Evolutionary conservation across 2,888 invertebrate species (phyloP).

Genomic region (Chironomus riparius): DNA sequence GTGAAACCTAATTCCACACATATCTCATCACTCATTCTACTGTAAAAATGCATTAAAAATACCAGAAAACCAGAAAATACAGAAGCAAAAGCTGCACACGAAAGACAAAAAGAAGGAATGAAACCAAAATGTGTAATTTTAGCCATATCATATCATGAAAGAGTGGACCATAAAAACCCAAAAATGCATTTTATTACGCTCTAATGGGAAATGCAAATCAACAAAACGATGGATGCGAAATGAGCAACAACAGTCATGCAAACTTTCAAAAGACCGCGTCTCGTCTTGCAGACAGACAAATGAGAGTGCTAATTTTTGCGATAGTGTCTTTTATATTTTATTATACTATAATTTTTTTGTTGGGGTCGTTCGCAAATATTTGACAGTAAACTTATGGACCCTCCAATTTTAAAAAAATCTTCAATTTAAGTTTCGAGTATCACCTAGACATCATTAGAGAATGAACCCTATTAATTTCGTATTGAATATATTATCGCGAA

Average conservation of each 20-base stretch:
- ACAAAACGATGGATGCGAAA: neutral
- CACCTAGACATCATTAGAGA: neutral
- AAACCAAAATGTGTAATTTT: neutral
- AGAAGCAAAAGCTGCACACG: slow-evolving; percentile 7
- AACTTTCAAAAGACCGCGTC: neutral
- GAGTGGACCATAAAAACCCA: slow-evolving; percentile 3
- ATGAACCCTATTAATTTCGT: too few relatives aligned
- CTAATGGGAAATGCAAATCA: slow-evolving; percentile 15
- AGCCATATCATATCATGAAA: neutral
- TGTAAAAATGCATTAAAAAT: neutral
- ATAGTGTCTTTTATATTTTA: neutral
- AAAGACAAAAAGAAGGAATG: neutral
- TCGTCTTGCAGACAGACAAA: slow-evolving; percentile 12
- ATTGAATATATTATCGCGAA: too few relatives aligned
- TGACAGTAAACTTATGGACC: too few relatives aligned
- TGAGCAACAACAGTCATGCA: neutral
- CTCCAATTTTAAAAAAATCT: too few relatives aligned
- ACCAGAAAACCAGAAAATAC: neutral
- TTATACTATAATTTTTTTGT: neutral
- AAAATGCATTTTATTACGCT: slow-evolving; percentile 16
- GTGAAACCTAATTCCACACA: slow-evolving; percentile 6
- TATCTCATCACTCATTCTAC: neutral
- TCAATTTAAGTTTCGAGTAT: too few relatives aligned
- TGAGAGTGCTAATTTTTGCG: slow-evolving; percentile 16
- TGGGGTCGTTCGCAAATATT: neutral